Base-by-base conservation (phyloP, 2,888 invertebrate species). In the Argyresthia goedartella region DNA sequence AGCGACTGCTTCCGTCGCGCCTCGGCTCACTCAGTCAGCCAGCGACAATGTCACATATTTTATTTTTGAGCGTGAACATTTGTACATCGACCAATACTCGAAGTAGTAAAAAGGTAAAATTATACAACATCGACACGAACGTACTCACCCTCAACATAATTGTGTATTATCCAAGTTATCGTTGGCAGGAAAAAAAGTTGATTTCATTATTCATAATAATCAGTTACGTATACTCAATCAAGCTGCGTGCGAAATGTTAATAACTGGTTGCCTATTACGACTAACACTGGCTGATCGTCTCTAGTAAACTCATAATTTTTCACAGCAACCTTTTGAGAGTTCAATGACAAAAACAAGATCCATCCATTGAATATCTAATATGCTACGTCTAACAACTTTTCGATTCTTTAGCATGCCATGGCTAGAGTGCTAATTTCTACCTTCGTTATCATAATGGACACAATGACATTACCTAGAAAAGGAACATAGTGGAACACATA, bases 1-100 rank as follows among this genome's bases (percentile, higher is more conserved):
- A 76, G 80, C 79, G 76, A 76, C 69, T 73, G 80, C 72, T 82
- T 84, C 84, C 85, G 81, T 67, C 73, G 76, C 66, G 54, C 67
- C 64, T 57, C 58, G 64, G 61, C 62, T 54, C 56, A 55, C 52
- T 47, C 54, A 53, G n/a, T n/a, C 55, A n/a, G 13, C 41, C 42
- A 8, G n/a, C 50, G 42, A 11, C 39, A 39, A 9, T 39, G 3
- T 9, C n/a, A 39, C 39, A 6, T 39, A 39, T 39, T 49, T 39
- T 45, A 34, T 43, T 36, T 44, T 49, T 14, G n/a, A 39, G 8
- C 39, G 2, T 11, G n/a, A 39, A 8, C 39, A 39, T 39, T 39
- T 39, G 39, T 25, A 25, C 25, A 4, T 6, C 25, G 2, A 25
- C 25, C 6, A 25, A 25, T 43, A 8, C 4, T 43, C 43, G 13